Percentiles rank a stretch among this genome's conserved stretches.
These are phyloP conservation scores for Vireo griseus DNA, from an alignment of 2,797 vertebrate species.

Conservation along the genomic window DNA sequence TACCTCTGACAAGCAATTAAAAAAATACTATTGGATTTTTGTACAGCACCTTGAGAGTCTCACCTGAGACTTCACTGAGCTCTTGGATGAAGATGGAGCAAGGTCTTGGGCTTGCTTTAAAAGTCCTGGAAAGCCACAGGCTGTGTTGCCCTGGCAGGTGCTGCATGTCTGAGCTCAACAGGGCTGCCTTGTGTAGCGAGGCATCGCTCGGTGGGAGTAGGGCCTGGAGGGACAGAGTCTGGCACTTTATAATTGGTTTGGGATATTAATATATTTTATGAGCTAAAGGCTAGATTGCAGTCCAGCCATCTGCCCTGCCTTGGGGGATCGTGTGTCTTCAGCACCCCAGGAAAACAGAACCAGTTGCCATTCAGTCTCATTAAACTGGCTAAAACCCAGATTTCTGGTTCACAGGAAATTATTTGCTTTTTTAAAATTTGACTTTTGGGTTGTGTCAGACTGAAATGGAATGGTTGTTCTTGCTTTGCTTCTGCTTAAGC, in stretches of 20 bases:
- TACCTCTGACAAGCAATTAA: not conserved
- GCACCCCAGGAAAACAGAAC: not conserved
- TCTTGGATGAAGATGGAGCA: not conserved
- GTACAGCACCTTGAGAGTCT: not conserved
- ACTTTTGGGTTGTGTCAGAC: not conserved
- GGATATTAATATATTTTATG: slow-evolving; percentile 22
- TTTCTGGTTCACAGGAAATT: slow-evolving; percentile 35
- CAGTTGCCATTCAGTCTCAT: not conserved
- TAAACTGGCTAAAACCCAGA: not conserved
- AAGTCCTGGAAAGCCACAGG: not conserved
- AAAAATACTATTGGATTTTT: not conserved
- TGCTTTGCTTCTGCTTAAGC: not conserved
- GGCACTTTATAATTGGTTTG: slow-evolving; percentile 11
- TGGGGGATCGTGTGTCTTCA: not conserved
- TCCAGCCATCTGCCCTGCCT: slow-evolving; percentile 35
- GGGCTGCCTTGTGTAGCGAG: not conserved
- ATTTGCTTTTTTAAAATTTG: not conserved
- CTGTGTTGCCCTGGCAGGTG: not conserved
- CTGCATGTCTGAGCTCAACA: not conserved
- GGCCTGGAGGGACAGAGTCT: not conserved
- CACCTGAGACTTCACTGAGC: not conserved
- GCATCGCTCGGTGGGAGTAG: not conserved
- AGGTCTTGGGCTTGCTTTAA: not conserved
- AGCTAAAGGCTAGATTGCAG: not conserved
- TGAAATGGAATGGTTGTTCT: not conserved